Evolutionary conservation across 2,113 vertebrate species (phyloP).

Genomic region (Indri indri): DNA sequence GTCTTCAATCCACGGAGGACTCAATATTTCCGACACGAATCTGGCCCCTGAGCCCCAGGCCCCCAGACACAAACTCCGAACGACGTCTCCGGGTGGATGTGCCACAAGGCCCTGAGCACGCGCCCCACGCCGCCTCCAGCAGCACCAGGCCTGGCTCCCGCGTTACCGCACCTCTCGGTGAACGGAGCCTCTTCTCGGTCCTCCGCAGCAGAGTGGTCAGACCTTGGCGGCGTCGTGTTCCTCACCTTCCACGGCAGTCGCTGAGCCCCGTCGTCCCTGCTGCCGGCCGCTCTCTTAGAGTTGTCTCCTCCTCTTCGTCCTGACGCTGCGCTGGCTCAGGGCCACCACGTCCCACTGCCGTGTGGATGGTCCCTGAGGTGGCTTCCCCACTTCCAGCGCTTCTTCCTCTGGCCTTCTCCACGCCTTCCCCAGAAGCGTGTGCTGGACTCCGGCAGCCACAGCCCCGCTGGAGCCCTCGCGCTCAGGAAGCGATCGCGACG

Average conservation of each 20-base stretch:
- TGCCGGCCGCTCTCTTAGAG: neutral
- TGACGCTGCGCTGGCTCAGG: neutral
- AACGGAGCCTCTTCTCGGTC: neutral
- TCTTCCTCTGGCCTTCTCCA: neutral
- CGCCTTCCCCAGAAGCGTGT: neutral
- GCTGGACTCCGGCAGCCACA: neutral
- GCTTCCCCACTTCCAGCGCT: neutral
- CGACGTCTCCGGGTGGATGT: too few species aligned
- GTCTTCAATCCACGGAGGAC: neutral
- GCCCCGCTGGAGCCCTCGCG: too few species aligned
- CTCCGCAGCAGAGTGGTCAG: neutral
- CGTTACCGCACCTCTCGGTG: neutral
- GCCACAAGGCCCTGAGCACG: too few species aligned
- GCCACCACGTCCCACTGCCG: too few species aligned
- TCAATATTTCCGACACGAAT: neutral
- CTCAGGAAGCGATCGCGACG: neutral
- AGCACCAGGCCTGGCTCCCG: too few species aligned
- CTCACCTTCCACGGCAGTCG: neutral
- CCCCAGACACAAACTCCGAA: neutral
- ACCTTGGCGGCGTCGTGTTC: neutral
- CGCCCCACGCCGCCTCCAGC: too few species aligned
- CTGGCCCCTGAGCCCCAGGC: neutral
- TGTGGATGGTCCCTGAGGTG: neutral
- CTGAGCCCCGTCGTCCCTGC: neutral
- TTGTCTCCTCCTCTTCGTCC: neutral